Evolutionary conservation across 92 coral and sea anemone species (phyloP), one percentile per base, ranked within the genome.

Genomic region (Plumapathes pennacea): DNA sequence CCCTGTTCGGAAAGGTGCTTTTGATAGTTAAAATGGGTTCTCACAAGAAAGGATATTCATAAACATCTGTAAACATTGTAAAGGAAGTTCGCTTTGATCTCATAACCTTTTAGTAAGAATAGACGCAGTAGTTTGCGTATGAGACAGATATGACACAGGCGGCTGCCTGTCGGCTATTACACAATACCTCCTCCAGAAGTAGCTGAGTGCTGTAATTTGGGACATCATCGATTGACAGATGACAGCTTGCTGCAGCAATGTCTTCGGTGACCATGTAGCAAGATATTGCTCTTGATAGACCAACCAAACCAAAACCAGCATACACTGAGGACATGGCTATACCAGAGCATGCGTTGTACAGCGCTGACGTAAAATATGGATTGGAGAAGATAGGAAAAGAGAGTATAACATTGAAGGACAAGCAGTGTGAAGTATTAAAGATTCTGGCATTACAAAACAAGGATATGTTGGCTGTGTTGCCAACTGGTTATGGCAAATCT

Each of bases 381-480:
- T 21, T 49, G 30, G 31, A 21, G 22, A 49, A 49, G 32, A 26
- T 49, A 49, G 5, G 55, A 37, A 49, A 23, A 49, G 55, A 32
- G 18, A 37, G 20, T 25, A 23, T 43, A 10, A 18, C 32, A 23
- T 46, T 49, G n/a, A 64, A 64, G 36, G 43, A 46, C 5, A 33
- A 49, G 18, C 59, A 49, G 38, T 19, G 37, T 14, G 0, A 60
- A 26, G 67, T 59, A 10, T 28, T 59, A 5, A 59, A 40, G 46
- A 30, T 38, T 22, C 23, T 42, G 32, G 41, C 10, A 24, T 8
- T 64, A 22, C 26, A 17, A 3, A 64, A 38, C 33, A 64, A 36
- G 10, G 60, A 64, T 38, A 60, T 37, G 9, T 38, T 64, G 38
- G 60, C 72, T 5, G 56, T 64, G 22, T 39, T 64, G 56, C 72